Evolutionary conservation across 2,888 invertebrate genomes (phyloP), one percentile per base, ranked within the genome.

Genomic region (Cerastis leucographa): DNA sequence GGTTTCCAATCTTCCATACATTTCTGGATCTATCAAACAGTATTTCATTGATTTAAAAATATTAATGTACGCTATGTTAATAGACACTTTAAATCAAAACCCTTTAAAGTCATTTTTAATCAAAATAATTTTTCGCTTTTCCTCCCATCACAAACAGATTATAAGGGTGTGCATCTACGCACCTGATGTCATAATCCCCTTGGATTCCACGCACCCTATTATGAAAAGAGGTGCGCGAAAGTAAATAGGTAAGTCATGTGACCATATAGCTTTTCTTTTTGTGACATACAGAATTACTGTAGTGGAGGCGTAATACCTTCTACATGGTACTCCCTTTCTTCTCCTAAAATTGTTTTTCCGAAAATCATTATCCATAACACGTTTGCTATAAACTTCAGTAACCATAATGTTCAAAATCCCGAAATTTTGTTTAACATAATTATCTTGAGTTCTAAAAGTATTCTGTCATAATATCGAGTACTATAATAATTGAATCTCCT

Each of bases 151-250:
- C 54, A 25, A 40, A 29, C 59, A 49, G 19, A 61, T 72, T 83
- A 78, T 56, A 72, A 72, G 78, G 83, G 81, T 78, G 35, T 72
- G 46, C 71, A 71, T 66, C n/a, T 17, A 61, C 59, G 65, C 81
- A 85, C 85, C 83, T 84, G 81, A 77, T 74, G 83, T 72, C 69
- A 67, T 84, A 73, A 76, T 80, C 73, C 67, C 51, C 19, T 19
- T 29, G 75, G 64, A 75, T 70, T 66, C 17, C 25, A 64, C 71
- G 61, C 72, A 81, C 69, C 59, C 69, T 40, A 54, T 72, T 69
- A 83, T 61, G 17, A 72, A 69, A 81, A 70, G 46, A 70, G 51
- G 44, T 66, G 19, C 22, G 51, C n/a, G 25, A 61, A 69, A 65
- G 29, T 54, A 77, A 77, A 83, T 66, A 77, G 46, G 49, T 62